Percentiles rank a stretch among this genome's conserved stretches.
phyloP scores from a whole-genome alignment of 2,113 vertebrate genomes.

The Anhinga anhinga region DNA sequence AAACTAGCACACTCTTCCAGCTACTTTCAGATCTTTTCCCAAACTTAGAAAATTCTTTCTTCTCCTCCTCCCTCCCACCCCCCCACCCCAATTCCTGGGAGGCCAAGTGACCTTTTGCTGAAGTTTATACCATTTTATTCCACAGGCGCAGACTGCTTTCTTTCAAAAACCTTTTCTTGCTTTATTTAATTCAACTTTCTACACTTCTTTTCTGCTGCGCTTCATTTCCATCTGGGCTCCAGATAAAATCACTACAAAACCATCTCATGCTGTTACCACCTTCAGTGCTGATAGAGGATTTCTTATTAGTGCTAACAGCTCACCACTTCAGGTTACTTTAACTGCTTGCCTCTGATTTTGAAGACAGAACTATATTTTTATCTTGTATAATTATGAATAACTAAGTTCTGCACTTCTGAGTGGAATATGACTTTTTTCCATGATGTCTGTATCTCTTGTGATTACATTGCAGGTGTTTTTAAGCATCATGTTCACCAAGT shows the following conservation, averaged over 20 bases:
- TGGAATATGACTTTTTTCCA: background rate
- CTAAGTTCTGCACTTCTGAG: background rate
- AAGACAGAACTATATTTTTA: background rate
- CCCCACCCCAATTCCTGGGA: background rate
- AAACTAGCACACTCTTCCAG: background rate
- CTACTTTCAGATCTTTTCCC: background rate
- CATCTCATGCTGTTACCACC: background rate
- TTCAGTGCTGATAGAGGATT: background rate
- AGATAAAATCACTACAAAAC: background rate
- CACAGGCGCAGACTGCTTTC: background rate
- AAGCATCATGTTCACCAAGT: background rate
- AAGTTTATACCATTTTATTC: background rate
- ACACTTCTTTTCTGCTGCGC: background rate
- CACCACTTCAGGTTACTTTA: background rate
- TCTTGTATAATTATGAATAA: background rate
- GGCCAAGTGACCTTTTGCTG: background rate
- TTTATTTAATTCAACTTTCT: background rate
- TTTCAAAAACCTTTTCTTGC: background rate
- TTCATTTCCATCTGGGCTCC: background rate
- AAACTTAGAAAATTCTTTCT: background rate
- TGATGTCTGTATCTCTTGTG: background rate
- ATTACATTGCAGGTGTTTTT: background rate
- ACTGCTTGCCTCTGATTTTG: background rate
- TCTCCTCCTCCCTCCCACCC: too few species aligned
- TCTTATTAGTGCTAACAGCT: background rate